Conservation (phyloP, 2,888 invertebrate genomes). For the Opisthograptis luteolata region DNA sequence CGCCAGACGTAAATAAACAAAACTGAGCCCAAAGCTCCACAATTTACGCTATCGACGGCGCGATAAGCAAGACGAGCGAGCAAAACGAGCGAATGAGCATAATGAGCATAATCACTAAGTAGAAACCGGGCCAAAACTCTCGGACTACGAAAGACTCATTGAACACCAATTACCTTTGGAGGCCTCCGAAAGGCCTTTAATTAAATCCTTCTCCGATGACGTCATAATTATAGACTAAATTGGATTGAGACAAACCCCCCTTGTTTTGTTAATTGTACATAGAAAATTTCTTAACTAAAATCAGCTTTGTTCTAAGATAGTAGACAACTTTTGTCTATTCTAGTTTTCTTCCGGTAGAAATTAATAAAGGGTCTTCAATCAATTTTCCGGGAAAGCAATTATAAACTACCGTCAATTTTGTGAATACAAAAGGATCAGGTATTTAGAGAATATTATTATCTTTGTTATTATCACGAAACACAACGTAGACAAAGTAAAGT, state of each 20-base stretch:
- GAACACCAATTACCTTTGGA: conserved; percentile 80
- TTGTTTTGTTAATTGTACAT: conserved; percentile 79
- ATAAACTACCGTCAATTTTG: not conserved
- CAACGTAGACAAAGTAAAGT: too few species aligned
- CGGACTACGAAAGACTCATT: conserved; percentile 81
- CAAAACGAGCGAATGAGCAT: conserved; percentile 43
- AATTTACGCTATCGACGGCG: conserved; percentile 24
- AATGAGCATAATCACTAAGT: conserved; percentile 68
- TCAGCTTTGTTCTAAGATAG: conserved; percentile 14
- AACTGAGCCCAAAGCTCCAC: conserved; percentile 16
- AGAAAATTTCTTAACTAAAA: conserved; percentile 40
- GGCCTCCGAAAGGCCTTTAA: conserved; percentile 81
- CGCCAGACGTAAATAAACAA: conserved; percentile 13
- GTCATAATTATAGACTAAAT: conserved; percentile 82
- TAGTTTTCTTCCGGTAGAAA: conserved; percentile 6
- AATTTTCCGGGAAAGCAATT: conserved; percentile 17
- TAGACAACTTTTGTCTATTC: conserved; percentile 9
- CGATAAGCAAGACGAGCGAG: conserved; percentile 33
- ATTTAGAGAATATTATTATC: too few species aligned
- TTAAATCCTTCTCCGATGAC: conserved; percentile 84
- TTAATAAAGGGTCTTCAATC: conserved; percentile 18
- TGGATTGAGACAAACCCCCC: conserved; percentile 72
- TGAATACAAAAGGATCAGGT: not conserved
- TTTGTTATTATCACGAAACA: too few species aligned
- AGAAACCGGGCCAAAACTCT: conserved; percentile 58